These are phyloP conservation scores for Phenganax stokvisi DNA, from an alignment of 92 coral and sea anemone genomes.

Conservation along the genomic window DNA sequence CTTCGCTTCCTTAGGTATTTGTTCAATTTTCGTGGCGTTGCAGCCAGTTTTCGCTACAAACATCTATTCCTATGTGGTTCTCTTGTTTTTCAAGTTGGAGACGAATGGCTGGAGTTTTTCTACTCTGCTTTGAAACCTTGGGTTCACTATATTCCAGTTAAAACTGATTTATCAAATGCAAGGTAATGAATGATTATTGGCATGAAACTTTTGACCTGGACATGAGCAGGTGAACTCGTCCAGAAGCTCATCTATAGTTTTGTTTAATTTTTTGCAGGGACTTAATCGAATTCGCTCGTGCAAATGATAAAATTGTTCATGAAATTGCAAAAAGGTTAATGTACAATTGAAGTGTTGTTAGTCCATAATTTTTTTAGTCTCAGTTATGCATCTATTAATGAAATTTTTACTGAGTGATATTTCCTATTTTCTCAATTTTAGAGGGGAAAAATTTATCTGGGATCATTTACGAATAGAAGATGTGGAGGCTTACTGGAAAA, in stretches of 20 bases:
- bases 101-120: slow-evolving; percentile 94
- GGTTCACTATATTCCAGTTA: slow-evolving; percentile 92
- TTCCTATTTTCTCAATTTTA: slow-evolving; percentile 11
- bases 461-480: slow-evolving; percentile 92
- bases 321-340: slow-evolving; percentile 73
- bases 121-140: slow-evolving; percentile 94
- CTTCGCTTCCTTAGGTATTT: slow-evolving; percentile 54
- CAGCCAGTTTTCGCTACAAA: slow-evolving; percentile 98
- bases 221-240: background rate
- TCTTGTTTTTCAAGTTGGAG: slow-evolving; percentile 91
- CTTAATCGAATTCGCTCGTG: slow-evolving; percentile 78
- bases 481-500: slow-evolving; percentile 83
- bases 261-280: slow-evolving; percentile 53
- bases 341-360: background rate
- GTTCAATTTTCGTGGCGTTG: slow-evolving; percentile 97
- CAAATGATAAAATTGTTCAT: slow-evolving; percentile 68
- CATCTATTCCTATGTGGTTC: slow-evolving; percentile 93
- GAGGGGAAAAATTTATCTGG: slow-evolving; percentile 77
- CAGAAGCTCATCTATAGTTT: background rate
- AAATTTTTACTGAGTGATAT: background rate
- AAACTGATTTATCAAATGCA: slow-evolving; percentile 70
- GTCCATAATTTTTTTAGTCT: background rate
- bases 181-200: slow-evolving; percentile 48
- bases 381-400: too few species aligned
- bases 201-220: background rate